phyloP scores from a whole-genome alignment of 1,140 invertebrate genomes.

The Neodiprion virginianus region DNA sequence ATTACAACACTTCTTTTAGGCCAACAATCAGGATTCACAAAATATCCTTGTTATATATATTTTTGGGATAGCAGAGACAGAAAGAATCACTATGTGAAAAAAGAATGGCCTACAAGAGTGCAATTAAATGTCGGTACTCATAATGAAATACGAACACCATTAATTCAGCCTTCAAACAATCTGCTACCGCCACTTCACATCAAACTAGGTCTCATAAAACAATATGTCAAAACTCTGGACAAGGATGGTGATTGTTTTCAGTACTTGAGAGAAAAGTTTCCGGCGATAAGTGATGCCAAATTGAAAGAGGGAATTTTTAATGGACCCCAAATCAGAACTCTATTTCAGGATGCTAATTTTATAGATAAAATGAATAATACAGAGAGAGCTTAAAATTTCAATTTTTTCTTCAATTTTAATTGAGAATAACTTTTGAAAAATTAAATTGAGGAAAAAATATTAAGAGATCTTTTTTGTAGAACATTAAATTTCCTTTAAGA shows the following conservation, averaged over 20 bases:
- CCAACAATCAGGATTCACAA: too few relatives aligned
- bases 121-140: slow-evolving; percentile 11
- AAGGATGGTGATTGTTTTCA: slow-evolving; percentile 42
- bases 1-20: too few relatives aligned
- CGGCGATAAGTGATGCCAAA: slow-evolving; percentile 42
- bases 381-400: slow-evolving; percentile 17
- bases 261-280: slow-evolving; percentile 43
- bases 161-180: slow-evolving; percentile 22
- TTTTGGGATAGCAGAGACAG: slow-evolving; percentile 12
- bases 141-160: slow-evolving; percentile 18
- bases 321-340: slow-evolving; percentile 37
- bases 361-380: slow-evolving; percentile 22
- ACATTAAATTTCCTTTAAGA: too few relatives aligned
- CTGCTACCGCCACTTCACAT: slow-evolving; percentile 46
- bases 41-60: too few relatives aligned
- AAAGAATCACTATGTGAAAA: slow-evolving; percentile 19
- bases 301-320: slow-evolving; percentile 46
- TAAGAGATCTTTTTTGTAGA: too few relatives aligned
- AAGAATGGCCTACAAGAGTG: slow-evolving; percentile 16
- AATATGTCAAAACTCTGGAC: slow-evolving; percentile 51
- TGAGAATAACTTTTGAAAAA: not conserved
- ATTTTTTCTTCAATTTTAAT: not conserved
- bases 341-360: slow-evolving; percentile 27
- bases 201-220: slow-evolving; percentile 50
- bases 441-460: not conserved